Evolutionary conservation across 2,797 vertebrate genomes (phyloP).

Genomic region (Denticeps clupeoides): DNA sequence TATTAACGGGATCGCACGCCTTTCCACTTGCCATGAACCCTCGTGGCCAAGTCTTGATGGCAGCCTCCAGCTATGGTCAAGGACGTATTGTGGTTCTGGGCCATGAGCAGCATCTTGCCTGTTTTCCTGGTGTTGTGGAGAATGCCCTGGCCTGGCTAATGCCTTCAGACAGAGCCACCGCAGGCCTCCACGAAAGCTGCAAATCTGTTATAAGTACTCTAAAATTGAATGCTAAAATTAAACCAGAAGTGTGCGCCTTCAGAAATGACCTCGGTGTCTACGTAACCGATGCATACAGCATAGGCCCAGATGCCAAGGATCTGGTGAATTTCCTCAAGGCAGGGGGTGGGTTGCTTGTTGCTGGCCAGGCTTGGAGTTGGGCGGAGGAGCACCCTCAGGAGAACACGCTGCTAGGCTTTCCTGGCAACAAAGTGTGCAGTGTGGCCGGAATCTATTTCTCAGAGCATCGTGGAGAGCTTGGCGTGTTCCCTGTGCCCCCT

Average conservation of each 20-base stretch:
- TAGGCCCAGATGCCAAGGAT: slow-evolving; percentile 25
- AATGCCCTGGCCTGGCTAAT: slow-evolving; percentile 66
- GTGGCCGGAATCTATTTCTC: slow-evolving; percentile 70
- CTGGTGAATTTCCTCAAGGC: slow-evolving; percentile 62
- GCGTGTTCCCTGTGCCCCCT: slow-evolving; percentile 45
- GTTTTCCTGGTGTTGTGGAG: slow-evolving; percentile 50
- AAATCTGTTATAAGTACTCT: slow-evolving; percentile 25
- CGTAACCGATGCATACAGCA: slow-evolving; percentile 53
- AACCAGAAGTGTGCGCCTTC: slow-evolving; percentile 28
- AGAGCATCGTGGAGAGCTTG: slow-evolving; percentile 19
- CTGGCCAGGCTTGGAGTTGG: slow-evolving; percentile 77
- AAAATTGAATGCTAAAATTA: slow-evolving; percentile 39
- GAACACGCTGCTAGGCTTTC: slow-evolving; percentile 44
- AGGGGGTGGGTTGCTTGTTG: slow-evolving; percentile 75
- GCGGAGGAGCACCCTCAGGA: slow-evolving; percentile 34
- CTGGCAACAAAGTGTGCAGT: slow-evolving; percentile 61
- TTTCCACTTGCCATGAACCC: slow-evolving; percentile 59
- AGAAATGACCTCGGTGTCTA: slow-evolving; percentile 48
- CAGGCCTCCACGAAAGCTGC: slow-evolving; percentile 43
- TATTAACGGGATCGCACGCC: slow-evolving; percentile 58
- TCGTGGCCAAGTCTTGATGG: slow-evolving; percentile 62
- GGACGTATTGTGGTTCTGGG: slow-evolving; percentile 64
- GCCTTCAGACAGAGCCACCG: slow-evolving; percentile 23
- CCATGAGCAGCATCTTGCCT: slow-evolving; percentile 57
- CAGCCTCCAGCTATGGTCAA: slow-evolving; percentile 61